Base-by-base conservation (phyloP, 1,140 invertebrate species). In the Diuraphis noxia region DNA sequence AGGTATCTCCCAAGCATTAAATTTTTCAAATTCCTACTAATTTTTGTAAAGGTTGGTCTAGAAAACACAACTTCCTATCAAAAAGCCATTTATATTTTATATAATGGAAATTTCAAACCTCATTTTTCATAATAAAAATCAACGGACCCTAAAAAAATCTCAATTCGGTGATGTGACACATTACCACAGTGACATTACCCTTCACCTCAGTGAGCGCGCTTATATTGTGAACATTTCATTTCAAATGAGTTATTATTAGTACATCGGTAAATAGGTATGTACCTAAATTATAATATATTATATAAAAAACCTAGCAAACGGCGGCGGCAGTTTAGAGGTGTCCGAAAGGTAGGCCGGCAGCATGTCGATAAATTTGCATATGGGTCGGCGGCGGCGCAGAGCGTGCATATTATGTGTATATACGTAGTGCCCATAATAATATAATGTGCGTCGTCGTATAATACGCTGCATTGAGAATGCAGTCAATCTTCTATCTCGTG, bases 401-500 rank as follows among this genome's bases (percentile, higher is more conserved):
- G 34, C 43, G 85, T 46, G 21, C 10, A 34, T 43, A 52, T n/a
- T n/a, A n/a, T n/a, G n/a, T n/a, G n/a, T 87, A 4, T 82, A 17
- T 72, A 72, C 56, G 56, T 72, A 72, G 56, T 72, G n/a, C 56
- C 56, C 56, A 72, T 72, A 72, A 72, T 72, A 72, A 72, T n/a
- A 72, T 72, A 72, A 72, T 72, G 56, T 72, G 34, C 13, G 56
- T 34, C n/a, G 30, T n/a, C 56, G 56, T 72, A 63, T 63, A 63
- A 63, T 63, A 82, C 38, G 36, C 21, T 38, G 84, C 34, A 36
- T 25, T 36, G 46, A 46, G 85, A 87, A 87, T 87, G 85, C 85
- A 87, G 85, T 87, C 85, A 87, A 87, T 52, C 85, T 87, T 87
- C 85, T 87, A 49, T 87, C 85, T 87, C 85, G 46, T 21, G 17